These are phyloP conservation scores for Penaeus vannamei DNA, from an alignment of 1,140 invertebrate genomes.

Conservation along the genomic window DNA sequence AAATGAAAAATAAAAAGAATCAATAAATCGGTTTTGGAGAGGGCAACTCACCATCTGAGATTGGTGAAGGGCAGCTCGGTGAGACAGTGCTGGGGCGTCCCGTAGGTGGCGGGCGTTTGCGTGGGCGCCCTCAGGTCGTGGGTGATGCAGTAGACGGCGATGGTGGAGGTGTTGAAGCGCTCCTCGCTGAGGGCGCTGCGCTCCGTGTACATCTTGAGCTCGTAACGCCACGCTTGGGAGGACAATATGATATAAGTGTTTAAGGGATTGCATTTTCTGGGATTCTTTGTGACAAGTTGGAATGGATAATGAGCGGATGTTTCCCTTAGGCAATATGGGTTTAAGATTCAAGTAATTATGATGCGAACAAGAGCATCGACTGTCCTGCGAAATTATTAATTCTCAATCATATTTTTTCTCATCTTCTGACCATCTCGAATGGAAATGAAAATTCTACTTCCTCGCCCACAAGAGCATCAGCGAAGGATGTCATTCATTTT, in stretches of 20 bases:
- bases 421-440: too few species aligned
- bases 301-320: too few species aligned
- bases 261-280: too few species aligned
- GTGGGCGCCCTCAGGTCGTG: conserved; percentile 51
- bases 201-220: conserved; percentile 67
- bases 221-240: conserved; percentile 60
- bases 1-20: not conserved
- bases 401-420: too few species aligned
- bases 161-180: conserved; percentile 63
- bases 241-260: not conserved
- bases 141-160: conserved; percentile 65
- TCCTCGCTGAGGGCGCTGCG: conserved; percentile 57
- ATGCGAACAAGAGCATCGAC: too few species aligned
- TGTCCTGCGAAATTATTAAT: too few species aligned
- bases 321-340: too few species aligned
- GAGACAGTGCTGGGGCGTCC: conserved; percentile 60
- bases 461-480: too few species aligned
- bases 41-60: conserved; percentile 61
- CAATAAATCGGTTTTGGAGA: too few species aligned
- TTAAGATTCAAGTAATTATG: too few species aligned
- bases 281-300: too few species aligned
- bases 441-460: too few species aligned
- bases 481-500: not conserved
- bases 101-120: conserved; percentile 53
- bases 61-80: conserved; percentile 65